Conservation (phyloP, 2,113 vertebrate genomes). For the Mesitornis unicolor region DNA sequence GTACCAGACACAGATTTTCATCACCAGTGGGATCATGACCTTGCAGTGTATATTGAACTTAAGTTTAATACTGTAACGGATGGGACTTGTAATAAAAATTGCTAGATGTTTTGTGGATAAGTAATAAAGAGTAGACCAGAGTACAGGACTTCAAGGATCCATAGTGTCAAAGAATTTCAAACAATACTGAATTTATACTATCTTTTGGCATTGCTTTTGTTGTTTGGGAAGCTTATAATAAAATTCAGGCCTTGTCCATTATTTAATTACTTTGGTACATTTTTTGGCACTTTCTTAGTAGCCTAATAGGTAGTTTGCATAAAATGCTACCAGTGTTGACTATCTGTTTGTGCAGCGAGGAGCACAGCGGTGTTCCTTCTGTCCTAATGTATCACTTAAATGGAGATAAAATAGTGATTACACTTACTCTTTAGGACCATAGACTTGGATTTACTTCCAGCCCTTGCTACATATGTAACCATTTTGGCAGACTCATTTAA, state of each 20-base stretch:
- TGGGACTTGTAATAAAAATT: conserved; percentile 54
- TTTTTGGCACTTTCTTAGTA: conserved; percentile 43
- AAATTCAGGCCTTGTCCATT: conserved; percentile 1
- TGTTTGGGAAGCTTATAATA: conserved; percentile 17
- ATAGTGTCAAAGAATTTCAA: background rate
- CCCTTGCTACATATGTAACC: conserved; percentile 12
- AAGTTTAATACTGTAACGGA: conserved; percentile 58
- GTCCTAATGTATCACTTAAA: conserved; percentile 62
- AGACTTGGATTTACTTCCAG: conserved; percentile 49
- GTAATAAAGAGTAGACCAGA: conserved; percentile 40
- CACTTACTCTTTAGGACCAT: conserved; percentile 37
- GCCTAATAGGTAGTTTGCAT: conserved; percentile 62
- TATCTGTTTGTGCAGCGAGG: conserved; percentile 38
- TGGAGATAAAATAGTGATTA: conserved; percentile 65
- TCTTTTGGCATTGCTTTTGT: conserved; percentile 5
- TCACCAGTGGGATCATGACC: conserved; percentile 12
- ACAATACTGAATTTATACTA: background rate
- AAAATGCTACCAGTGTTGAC: conserved; percentile 39
- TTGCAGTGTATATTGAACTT: conserved; percentile 51
- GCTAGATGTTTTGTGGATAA: conserved; percentile 43
- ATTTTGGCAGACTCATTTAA: conserved; percentile 41
- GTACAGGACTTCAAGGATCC: background rate
- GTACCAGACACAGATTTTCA: conserved; percentile 29
- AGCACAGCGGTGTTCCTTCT: conserved; percentile 16
- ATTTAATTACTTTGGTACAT: conserved; percentile 49